Evolutionary conservation across 2,113 vertebrate species (phyloP).

Genomic region (Ovis aries): ARS-UI_Ramb_v3.0 NC_056077.1:13467501-13468000

Average conservation of each 20-base stretch:
- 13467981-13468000: conserved; percentile 34
- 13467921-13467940: conserved; percentile 97
- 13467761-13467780: conserved; percentile 97
- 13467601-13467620: conserved; percentile 95
- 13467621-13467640: conserved; percentile 97
- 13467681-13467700: conserved; percentile 96
- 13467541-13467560: conserved; percentile 94
- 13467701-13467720: conserved; percentile 94
- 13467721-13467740: conserved; percentile 99
- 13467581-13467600: conserved; percentile 91
- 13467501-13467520: conserved; percentile 83
- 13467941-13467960: conserved; percentile 99
- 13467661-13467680: conserved; percentile 97
- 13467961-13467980: too few species aligned
- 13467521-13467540: conserved; percentile 94
- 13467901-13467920: conserved; percentile 97
- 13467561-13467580: conserved; percentile 94
- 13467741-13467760: conserved; percentile 96
- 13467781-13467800: conserved; percentile 98
- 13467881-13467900: conserved; percentile 97
- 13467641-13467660: conserved; percentile 94
- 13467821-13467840: conserved; percentile 94
- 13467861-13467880: conserved; percentile 96
- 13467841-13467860: conserved; percentile 98
- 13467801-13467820: conserved; percentile 97